phyloP scores from a whole-genome alignment of 2,113 vertebrate genomes.

The Sciurus niger region DNA sequence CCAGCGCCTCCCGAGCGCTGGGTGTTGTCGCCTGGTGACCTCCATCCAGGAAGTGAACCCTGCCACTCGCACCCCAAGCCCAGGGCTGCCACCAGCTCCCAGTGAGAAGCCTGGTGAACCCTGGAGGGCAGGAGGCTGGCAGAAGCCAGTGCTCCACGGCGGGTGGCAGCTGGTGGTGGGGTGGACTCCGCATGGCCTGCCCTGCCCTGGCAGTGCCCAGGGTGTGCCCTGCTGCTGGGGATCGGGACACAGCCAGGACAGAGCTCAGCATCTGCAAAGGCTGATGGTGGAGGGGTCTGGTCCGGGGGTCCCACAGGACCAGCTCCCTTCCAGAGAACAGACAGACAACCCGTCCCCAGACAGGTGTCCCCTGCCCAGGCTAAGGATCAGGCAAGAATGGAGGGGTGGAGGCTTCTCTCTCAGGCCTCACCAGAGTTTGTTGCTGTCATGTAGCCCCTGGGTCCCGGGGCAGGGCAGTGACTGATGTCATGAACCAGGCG shows the following conservation, averaged over 20 bases:
- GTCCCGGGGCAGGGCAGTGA: too few species aligned
- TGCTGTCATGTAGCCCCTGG: not conserved
- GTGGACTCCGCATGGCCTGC: not conserved
- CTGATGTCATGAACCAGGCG: not conserved
- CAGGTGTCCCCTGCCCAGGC: not conserved
- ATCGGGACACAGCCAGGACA: rapidly evolving
- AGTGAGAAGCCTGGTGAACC: too few species aligned
- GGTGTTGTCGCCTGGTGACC: not conserved
- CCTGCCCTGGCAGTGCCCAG: not conserved
- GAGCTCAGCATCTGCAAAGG: not conserved
- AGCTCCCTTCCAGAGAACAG: not conserved
- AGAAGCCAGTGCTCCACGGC: not conserved
- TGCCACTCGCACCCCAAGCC: not conserved
- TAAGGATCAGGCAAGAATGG: not conserved
- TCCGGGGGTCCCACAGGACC: not conserved
- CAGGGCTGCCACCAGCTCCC: not conserved
- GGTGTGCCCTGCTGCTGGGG: not conserved
- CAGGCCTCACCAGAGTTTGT: not conserved
- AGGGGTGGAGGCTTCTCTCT: not conserved
- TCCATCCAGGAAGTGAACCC: too few species aligned
- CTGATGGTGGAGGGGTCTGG: not conserved
- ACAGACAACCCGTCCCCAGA: not conserved
- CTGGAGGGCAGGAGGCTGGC: not conserved
- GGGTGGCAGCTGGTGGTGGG: not conserved
- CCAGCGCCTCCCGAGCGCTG: rapidly evolving